Evolutionary conservation across 64 coral and sea anemone species (phyloP), one percentile per base, ranked within the genome.

Genomic region (Hydrozoanthus tunicans): DNA sequence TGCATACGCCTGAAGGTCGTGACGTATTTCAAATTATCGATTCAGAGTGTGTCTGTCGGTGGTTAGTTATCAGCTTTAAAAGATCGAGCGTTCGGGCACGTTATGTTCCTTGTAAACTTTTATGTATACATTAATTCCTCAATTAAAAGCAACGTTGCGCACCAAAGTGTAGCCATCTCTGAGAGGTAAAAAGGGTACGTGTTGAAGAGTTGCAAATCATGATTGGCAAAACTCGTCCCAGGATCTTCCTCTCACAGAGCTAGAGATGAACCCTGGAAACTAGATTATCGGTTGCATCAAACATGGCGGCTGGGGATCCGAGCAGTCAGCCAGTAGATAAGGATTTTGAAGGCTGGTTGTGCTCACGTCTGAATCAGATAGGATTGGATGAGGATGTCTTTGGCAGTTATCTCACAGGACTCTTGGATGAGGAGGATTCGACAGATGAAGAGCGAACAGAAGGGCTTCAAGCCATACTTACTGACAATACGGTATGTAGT

Each of bases 311-410:
- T 63, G 91, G 5, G 3, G 56, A 54, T 57, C 9, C 17, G 55
- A 86, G 76, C 3, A 55, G 78, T 61, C 54, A 43, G 54, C 74
- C 27, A 68, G 63, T 6, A 15, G 69, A 82, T 10, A 90, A 58
- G 0, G 62, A 64, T 59, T 94, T 98, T 63, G 95, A 94, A 79
- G 64, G 65, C 27, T 98, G 96, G 96, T 79, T 98, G 26, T 93
- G 90, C 70, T 82, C 76, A 56, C 91, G 86, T 57, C 58, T 98
- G 77, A 98, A 77, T 59, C 54, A 86, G 51, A 68, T 98, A 23
- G 91, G 91, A 5, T 85, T 98, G 0, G 96, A 98, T 80, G 96
- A 98, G 73, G 96, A 98, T 13, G 96, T 98, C 3, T 93, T 98
- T 61, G 94, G 96, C 69, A 95, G 83, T 25, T 98, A 98, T 84